A percentile compares a stretch with the other conserved stretches of the same genome.
Evolutionary conservation across 1,140 invertebrate genomes (phyloP).

Genomic region (Philotrypesis tridentata): DNA sequence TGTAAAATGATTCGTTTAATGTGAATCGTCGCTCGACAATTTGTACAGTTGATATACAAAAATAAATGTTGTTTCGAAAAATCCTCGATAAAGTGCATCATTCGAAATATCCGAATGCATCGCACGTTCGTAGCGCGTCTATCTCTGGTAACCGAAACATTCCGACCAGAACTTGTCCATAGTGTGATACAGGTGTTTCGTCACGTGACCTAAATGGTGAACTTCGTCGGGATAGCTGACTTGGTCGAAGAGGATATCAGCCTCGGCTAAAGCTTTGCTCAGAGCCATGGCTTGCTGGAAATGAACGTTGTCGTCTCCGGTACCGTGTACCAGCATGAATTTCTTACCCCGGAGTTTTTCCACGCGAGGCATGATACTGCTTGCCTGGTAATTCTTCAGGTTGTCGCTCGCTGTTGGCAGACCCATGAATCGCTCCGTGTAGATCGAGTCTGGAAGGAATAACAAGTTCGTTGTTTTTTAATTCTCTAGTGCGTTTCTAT

Average conservation of each 20-base stretch:
- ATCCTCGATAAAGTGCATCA: no score
- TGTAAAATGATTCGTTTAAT: no score
- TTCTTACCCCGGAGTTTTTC: constrained; percentile 75
- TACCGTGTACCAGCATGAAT: constrained; percentile 80
- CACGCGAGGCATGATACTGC: constrained; percentile 73
- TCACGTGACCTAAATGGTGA: constrained; percentile 74
- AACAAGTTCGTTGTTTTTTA: background rate
- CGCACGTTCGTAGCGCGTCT: background rate
- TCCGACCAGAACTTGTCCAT: constrained; percentile 78
- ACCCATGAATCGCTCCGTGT: constrained; percentile 82
- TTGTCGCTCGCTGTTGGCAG: constrained; percentile 76
- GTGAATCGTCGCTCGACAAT: no score
- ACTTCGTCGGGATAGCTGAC: constrained; percentile 80
- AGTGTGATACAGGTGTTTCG: constrained; percentile 77
- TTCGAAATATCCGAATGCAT: background rate
- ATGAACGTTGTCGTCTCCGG: constrained; percentile 80
- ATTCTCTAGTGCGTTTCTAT: background rate
- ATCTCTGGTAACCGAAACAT: constrained; percentile 59
- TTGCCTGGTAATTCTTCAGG: constrained; percentile 73
- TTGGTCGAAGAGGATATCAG: constrained; percentile 77
- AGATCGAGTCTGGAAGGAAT: constrained; percentile 76
- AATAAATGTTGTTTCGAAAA: background rate
- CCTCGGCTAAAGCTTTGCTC: constrained; percentile 75
- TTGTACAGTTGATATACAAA: background rate
- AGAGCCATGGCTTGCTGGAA: constrained; percentile 81